A percentile compares a stretch with the other conserved stretches of the same genome.
Conservation (phyloP, 2,113 vertebrate species). For the Chitala chitala region DNA sequence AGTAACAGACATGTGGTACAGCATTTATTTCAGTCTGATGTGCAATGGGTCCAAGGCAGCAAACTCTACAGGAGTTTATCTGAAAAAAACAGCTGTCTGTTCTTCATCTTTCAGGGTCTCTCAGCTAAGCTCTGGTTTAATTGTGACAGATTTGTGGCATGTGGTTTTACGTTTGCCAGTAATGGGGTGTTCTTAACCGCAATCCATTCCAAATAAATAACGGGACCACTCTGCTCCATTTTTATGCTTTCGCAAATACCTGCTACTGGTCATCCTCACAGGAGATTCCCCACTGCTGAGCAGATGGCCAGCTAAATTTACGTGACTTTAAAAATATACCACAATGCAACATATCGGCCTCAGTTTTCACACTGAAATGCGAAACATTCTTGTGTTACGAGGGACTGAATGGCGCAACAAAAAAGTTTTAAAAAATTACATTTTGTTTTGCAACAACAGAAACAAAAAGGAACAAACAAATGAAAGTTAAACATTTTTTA, state of each 20-base stretch:
- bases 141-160: background rate
- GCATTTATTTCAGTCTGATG: background rate
- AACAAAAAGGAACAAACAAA: too few species aligned
- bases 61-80: too few species aligned
- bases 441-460: too few species aligned
- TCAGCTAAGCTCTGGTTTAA: background rate
- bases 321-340: background rate
- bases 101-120: too few species aligned
- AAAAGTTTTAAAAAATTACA: background rate
- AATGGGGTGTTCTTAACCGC: background rate
- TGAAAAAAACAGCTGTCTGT: conserved; percentile 8
- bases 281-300: background rate
- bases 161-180: background rate
- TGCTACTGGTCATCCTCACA: background rate
- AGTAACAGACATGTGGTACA: too few species aligned
- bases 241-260: background rate
- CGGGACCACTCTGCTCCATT: background rate
- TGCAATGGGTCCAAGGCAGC: too few species aligned
- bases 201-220: conserved; percentile 1
- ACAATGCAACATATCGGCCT: background rate
- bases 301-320: background rate
- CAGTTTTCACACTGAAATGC: background rate
- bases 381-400: background rate
- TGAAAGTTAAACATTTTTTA: too few species aligned
- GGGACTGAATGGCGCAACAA: background rate